Percentiles rank a stretch among this genome's conserved stretches.
These are phyloP conservation scores for Meliscaeva auricollis DNA, from an alignment of 2,888 invertebrate species.

Conservation along the genomic window DNA sequence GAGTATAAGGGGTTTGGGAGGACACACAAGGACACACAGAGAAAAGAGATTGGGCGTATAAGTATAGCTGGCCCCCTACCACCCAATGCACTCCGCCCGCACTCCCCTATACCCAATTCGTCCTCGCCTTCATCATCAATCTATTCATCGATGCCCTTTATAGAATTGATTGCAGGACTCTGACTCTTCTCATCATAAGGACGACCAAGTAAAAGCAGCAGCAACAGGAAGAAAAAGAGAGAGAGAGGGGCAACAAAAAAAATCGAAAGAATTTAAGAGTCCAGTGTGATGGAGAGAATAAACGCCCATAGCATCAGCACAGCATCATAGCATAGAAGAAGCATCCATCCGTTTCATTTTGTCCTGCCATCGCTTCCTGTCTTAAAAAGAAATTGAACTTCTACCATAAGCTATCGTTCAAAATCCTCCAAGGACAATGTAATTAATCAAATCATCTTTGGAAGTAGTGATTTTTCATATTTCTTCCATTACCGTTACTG, in stretches of 20 bases:
- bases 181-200: slow-evolving; percentile 36
- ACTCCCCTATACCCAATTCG: not conserved
- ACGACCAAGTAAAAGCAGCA: slow-evolving; percentile 16
- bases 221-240: not conserved
- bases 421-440: slow-evolving; percentile 71
- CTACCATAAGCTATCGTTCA: slow-evolving; percentile 74
- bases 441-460: slow-evolving; percentile 74
- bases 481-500: slow-evolving; percentile 16
- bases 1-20: not conserved
- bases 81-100: no score
- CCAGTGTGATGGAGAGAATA: slow-evolving; percentile 25
- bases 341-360: slow-evolving; percentile 42
- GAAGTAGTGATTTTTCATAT: slow-evolving; percentile 73
- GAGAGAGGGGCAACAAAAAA: not conserved
- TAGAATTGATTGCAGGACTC: slow-evolving; percentile 65
- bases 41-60: slow-evolving; percentile 40
- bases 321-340: not conserved
- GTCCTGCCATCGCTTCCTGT: slow-evolving; percentile 22
- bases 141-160: slow-evolving; percentile 65
- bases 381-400: slow-evolving; percentile 63
- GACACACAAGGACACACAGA: not conserved
- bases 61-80: slow-evolving; percentile 31
- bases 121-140: slow-evolving; percentile 56
- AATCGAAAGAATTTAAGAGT: slow-evolving; percentile 16
- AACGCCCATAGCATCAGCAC: slow-evolving; percentile 55